These are phyloP conservation scores for Leptopilina syphax DNA, from an alignment of 2,888 invertebrate genomes.

Conservation along the genomic window DNA sequence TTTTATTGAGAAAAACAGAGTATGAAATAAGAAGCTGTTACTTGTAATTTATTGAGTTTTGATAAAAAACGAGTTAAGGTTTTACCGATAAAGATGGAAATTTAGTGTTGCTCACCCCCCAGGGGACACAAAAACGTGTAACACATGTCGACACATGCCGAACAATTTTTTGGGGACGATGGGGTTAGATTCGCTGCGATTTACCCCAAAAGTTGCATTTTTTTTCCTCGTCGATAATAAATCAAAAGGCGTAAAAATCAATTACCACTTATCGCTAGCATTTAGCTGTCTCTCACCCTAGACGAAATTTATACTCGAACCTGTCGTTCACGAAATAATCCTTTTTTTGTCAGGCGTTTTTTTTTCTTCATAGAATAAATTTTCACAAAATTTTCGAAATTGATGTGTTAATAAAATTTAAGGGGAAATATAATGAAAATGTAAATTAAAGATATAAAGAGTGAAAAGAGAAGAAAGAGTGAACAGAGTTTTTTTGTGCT, in stretches of 20 bases:
- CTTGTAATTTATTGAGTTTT: slow-evolving; percentile 47
- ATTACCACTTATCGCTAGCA: slow-evolving; percentile 72
- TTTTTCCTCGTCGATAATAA: slow-evolving; percentile 66
- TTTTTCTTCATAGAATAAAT: neutral
- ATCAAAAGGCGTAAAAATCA: slow-evolving; percentile 75
- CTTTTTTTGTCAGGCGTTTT: slow-evolving; percentile 11
- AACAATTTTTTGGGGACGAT: slow-evolving; percentile 53
- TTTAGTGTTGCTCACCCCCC: slow-evolving; percentile 58
- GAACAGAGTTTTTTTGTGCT: too few relatives aligned
- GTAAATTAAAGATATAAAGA: too few relatives aligned
- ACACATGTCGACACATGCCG: slow-evolving; percentile 59
- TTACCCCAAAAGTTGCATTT: slow-evolving; percentile 73
- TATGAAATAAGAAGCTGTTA: too few relatives aligned
- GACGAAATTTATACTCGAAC: slow-evolving; percentile 43
- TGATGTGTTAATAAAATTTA: neutral
- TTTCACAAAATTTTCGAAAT: neutral
- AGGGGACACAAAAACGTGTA: slow-evolving; percentile 57
- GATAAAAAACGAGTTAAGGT: slow-evolving; percentile 48
- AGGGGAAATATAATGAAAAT: too few relatives aligned
- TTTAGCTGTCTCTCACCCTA: slow-evolving; percentile 46
- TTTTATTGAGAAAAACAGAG: too few relatives aligned
- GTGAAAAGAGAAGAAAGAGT: too few relatives aligned
- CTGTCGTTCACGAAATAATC: slow-evolving; percentile 44
- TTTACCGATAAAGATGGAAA: slow-evolving; percentile 71
- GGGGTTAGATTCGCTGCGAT: slow-evolving; percentile 65